Conservation (phyloP, 2,888 invertebrate genomes). For the Drosophila rubida region DNA sequence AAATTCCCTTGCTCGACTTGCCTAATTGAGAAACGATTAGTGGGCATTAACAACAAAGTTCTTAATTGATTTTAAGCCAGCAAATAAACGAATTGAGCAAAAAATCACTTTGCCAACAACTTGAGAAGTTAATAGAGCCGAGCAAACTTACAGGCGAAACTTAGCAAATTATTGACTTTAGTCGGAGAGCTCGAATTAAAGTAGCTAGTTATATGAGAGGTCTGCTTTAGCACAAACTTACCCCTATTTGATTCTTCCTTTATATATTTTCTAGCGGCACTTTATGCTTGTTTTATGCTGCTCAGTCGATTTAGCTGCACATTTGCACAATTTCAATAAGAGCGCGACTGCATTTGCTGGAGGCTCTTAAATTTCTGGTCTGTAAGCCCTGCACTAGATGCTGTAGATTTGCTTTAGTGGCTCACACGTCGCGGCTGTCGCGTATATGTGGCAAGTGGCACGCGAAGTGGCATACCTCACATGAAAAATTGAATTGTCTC, state of each 20-base stretch:
- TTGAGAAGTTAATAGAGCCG: neutral
- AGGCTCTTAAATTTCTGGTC: neutral
- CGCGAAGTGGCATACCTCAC: constrained; percentile 54
- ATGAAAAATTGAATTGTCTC: constrained; percentile 70
- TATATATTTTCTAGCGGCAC: too few species aligned
- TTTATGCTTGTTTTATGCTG: too few species aligned
- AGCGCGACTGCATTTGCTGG: neutral
- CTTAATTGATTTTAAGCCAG: constrained; percentile 25
- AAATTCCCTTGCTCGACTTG: constrained; percentile 23
- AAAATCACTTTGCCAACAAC: neutral
- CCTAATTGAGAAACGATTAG: constrained; percentile 39
- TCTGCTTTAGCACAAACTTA: neutral
- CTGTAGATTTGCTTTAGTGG: constrained; percentile 7
- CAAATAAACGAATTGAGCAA: constrained; percentile 4
- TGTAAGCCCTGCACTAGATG: too few species aligned
- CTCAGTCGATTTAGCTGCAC: neutral
- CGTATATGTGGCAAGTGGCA: constrained; percentile 48
- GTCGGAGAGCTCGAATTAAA: neutral
- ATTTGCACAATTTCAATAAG: neutral
- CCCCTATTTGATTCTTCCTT: too few species aligned
- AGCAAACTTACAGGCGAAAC: neutral
- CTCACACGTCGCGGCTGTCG: neutral
- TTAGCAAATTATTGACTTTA: neutral
- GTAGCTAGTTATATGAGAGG: neutral
- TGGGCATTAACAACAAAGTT: constrained; percentile 29